Base-by-base conservation (phyloP, 2,888 invertebrate species). In the Agrochola macilenta region DNA sequence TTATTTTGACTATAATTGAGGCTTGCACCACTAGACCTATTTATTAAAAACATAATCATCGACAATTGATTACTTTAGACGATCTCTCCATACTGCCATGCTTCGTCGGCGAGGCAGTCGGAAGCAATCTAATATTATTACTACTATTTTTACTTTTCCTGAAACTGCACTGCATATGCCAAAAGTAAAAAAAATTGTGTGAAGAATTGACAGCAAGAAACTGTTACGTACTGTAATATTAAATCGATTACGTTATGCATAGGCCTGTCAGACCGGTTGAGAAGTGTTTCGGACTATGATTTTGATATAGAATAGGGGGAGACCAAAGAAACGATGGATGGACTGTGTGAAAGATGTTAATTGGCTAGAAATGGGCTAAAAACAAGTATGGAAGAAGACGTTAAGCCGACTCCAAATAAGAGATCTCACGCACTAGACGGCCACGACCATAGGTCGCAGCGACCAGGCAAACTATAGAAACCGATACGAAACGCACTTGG, bases 181-280 rank as follows among this genome's bases (percentile, higher is more conserved):
- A n/a, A n/a, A 49, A 23, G n/a, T 14, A 26, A 54, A 35, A 57
- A 20, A 66, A 57, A 54, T 23, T 0, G 26, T 60, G 17, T 52
- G n/a, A 78, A 43, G 30, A 52, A 66, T 43, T 20, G n/a, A n/a
- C 30, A 60, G 4, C 30, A 4, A 1, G 2, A 12, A 43, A 43
- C 26, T 61, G 4, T 43, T 75, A 61, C n/a, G 39, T 61, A 75
- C 23, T 49, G 39, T 61, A 11, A 17, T 77, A 76, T 26, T 39
- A 7, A 76, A 66, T 60, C 8, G n/a, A 52, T 65, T 39, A 49
- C 9, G 12, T 76, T 58, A 39, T 49, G 5, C 23, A 20, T 64
- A 1, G 26, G 46, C 0, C 17, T 35, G 23, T 46, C 46, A n/a
- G n/a, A 54, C 61, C 0, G n/a, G 43, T 46, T 61, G 11, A 26